Percentiles rank a stretch among this genome's conserved stretches.
These are phyloP conservation scores for Empidonax alnorum DNA, from an alignment of 2,113 vertebrate species.

Conservation along the genomic window DNA sequence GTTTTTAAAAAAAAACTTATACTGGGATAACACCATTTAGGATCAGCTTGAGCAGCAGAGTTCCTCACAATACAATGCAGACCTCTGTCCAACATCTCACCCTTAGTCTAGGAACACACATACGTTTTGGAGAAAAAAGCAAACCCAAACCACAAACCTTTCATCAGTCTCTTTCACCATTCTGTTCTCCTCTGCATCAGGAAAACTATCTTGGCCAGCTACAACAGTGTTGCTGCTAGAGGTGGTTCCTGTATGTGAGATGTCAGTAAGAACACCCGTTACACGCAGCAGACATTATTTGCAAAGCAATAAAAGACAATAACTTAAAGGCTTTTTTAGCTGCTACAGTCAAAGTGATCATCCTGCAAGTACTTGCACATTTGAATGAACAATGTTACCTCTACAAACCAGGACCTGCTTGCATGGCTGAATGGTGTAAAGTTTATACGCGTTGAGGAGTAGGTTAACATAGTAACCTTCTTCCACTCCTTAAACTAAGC, in stretches of 20 bases:
- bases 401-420: not conserved
- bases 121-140: not conserved
- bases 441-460: not conserved
- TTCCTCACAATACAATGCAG: not conserved
- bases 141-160: constrained; percentile 76
- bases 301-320: not conserved
- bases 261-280: not conserved
- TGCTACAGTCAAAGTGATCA: not conserved
- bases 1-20: not conserved
- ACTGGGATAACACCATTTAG: fast-evolving
- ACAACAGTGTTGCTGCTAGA: constrained; percentile 97
- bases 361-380: not conserved
- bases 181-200: constrained; percentile 89
- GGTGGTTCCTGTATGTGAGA: constrained; percentile 84
- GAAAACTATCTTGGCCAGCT: constrained; percentile 90
- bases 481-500: not conserved
- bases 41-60: not conserved
- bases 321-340: not conserved
- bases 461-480: not conserved
- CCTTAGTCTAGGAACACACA: not conserved
- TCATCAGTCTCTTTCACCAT: constrained; percentile 88
- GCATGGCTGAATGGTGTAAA: not conserved
- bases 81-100: not conserved
- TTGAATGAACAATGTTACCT: not conserved
- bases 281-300: not conserved